Evolutionary conservation across 2,113 vertebrate species (phyloP).

Genomic region (Heterocephalus glaber): DNA sequence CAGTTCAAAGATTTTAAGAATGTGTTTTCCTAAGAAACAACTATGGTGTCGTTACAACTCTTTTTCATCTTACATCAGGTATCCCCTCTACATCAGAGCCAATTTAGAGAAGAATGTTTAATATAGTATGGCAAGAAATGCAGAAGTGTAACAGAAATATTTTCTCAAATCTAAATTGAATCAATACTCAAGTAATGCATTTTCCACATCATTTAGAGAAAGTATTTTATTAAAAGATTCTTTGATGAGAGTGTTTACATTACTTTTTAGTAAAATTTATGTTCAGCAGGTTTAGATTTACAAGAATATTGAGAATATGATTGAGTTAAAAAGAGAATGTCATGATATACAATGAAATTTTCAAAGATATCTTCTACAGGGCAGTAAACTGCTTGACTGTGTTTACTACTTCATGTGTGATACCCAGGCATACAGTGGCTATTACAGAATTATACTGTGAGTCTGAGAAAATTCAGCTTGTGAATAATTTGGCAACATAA

Average conservation of each 20-base stretch:
- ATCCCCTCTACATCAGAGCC: background rate
- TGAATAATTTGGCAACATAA: background rate
- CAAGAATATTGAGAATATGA: background rate
- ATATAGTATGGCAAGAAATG: background rate
- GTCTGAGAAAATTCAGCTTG: background rate
- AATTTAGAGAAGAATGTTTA: background rate
- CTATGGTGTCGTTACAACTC: background rate
- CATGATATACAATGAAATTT: background rate
- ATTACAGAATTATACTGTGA: background rate
- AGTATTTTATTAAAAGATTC: background rate
- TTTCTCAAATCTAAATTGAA: background rate
- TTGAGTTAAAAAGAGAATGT: background rate
- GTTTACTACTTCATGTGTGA: background rate
- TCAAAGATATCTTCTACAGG: background rate
- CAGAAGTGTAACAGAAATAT: background rate
- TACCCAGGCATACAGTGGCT: background rate
- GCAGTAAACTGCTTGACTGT: background rate
- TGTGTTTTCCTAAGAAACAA: background rate
- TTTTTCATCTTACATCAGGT: background rate
- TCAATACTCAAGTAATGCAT: background rate
- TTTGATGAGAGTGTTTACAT: background rate
- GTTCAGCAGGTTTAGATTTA: background rate
- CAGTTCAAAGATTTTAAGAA: background rate
- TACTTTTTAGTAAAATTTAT: background rate
- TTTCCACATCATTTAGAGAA: background rate